A percentile compares a stretch with the other conserved stretches of the same genome.
Conservation (phyloP, 2,888 invertebrate genomes). For the Athalia cordata region DNA sequence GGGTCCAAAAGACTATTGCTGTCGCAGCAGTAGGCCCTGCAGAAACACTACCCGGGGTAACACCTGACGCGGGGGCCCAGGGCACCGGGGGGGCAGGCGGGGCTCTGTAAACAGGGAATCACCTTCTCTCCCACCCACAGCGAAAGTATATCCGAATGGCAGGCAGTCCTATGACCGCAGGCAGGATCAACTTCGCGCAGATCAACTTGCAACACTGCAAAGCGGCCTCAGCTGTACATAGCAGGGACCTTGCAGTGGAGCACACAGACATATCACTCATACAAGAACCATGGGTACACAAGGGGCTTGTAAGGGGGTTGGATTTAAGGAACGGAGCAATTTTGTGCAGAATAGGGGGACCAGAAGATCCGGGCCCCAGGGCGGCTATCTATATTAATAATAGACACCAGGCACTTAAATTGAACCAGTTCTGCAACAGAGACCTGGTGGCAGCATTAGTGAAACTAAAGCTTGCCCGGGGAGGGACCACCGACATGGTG, state of each 20-base stretch:
- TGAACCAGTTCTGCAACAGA: too few species aligned
- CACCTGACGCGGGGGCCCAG: not conserved
- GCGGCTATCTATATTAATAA: too few species aligned
- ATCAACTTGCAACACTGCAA: conserved; percentile 48
- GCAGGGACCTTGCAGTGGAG: conserved; percentile 41
- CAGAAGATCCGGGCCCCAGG: too few species aligned
- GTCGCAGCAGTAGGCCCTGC: not conserved
- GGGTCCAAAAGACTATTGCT: conserved; percentile 26
- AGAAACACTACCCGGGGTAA: not conserved
- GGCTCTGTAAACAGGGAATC: not conserved
- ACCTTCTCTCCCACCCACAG: too few species aligned
- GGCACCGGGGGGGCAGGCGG: not conserved
- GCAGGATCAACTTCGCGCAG: conserved; percentile 33
- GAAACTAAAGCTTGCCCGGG: too few species aligned
- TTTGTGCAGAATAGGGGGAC: too few species aligned
- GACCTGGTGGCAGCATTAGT: too few species aligned
- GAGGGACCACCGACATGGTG: too few species aligned
- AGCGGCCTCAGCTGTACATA: conserved; percentile 44
- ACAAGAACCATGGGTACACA: not conserved
- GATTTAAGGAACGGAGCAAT: too few species aligned
- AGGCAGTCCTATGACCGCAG: not conserved
- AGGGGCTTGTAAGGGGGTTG: not conserved
- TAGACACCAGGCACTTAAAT: too few species aligned
- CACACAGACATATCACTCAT: conserved; percentile 36
- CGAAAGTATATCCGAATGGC: not conserved